Percentiles rank a stretch among this genome's conserved stretches.
phyloP scores from a whole-genome alignment of 2,888 invertebrate species.

The Netelia virgata region DNA sequence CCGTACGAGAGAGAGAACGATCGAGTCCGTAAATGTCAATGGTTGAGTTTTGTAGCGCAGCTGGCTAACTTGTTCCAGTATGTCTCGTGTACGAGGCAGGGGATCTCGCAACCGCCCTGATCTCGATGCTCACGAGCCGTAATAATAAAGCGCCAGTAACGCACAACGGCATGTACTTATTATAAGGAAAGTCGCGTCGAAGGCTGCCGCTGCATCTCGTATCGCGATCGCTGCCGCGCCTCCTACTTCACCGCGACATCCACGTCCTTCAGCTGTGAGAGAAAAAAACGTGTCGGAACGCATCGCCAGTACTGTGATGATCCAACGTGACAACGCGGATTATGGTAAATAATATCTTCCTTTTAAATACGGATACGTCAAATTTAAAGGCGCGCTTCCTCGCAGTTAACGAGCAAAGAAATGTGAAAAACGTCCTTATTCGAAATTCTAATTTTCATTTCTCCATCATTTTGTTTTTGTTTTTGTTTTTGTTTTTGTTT shows the following conservation, averaged over 20 bases:
- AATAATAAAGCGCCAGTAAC: constrained; percentile 63
- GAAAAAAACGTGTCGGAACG: constrained; percentile 70
- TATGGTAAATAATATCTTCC: constrained; percentile 76
- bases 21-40: neutral
- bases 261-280: constrained; percentile 10
- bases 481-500: no score
- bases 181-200: constrained; percentile 52
- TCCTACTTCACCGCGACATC: constrained; percentile 29
- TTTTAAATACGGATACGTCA: no score
- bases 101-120: constrained; percentile 48
- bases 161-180: constrained; percentile 60
- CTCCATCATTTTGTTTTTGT: no score
- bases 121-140: constrained; percentile 68
- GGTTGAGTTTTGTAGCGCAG: neutral
- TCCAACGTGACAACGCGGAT: constrained; percentile 77
- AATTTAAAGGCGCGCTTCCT: no score
- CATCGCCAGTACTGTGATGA: constrained; percentile 78
- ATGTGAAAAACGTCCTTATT: neutral
- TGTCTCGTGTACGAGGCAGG: neutral
- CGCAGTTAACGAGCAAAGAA: neutral
- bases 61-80: neutral
- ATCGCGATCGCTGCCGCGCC: constrained; percentile 31
- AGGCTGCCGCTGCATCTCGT: constrained; percentile 43
- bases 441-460: no score
- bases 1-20: neutral